These are phyloP conservation scores for Triplophysa dalaica DNA, from an alignment of 2,113 vertebrate genomes.

Conservation along the genomic window DNA sequence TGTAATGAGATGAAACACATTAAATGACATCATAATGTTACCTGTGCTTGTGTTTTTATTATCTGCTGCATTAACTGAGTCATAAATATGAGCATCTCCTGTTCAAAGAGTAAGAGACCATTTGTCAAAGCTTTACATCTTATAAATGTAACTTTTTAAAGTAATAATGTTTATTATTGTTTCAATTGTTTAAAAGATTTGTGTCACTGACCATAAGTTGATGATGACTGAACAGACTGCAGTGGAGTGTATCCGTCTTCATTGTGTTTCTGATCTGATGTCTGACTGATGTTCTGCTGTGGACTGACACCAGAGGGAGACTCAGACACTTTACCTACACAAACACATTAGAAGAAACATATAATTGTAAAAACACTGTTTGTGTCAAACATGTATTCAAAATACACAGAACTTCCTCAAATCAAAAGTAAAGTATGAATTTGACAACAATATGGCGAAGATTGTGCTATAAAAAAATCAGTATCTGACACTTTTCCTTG, in stretches of 20 bases:
- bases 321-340: background rate
- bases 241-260: background rate
- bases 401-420: too few relatives aligned
- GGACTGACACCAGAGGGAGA: background rate
- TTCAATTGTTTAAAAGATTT: too few relatives aligned
- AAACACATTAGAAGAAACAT: background rate
- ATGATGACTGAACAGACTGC: slow-evolving; percentile 1
- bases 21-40: background rate
- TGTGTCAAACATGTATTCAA: too few relatives aligned
- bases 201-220: background rate
- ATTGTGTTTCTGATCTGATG: background rate
- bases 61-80: background rate
- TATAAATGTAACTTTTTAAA: too few relatives aligned
- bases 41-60: background rate
- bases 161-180: too few relatives aligned
- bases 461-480: too few relatives aligned
- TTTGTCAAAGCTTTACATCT: too few relatives aligned
- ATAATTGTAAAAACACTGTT: too few relatives aligned
- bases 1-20: too few relatives aligned
- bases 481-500: too few relatives aligned
- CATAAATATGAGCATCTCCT: background rate
- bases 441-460: too few relatives aligned
- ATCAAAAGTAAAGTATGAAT: too few relatives aligned
- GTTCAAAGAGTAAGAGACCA: background rate
- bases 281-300: slow-evolving; percentile 11